Evolutionary conservation across 2,797 vertebrate species (phyloP), one percentile per base, ranked within the genome.

Genomic region (Catamblyrhynchus diadema): DNA sequence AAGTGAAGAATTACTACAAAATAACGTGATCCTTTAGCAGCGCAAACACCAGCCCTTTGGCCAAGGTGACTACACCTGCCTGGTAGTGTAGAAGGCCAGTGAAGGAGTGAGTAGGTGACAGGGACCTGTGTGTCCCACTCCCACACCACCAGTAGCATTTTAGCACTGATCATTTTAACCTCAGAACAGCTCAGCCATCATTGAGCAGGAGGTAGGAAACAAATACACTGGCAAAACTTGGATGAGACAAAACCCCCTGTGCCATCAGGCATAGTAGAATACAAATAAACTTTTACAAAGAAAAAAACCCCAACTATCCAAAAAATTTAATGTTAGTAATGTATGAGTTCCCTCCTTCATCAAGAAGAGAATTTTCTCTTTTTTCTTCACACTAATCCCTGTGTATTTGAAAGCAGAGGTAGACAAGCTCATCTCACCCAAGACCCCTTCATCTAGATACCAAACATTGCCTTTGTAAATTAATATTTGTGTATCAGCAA

Each of bases 401-500:
- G 9, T 51, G 16, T 57, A 30, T 70, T 45, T 91, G 53, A 94
- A 94, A 93, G 18, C 23, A 88, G 37, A 81, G 11, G 19, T n/a
- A 78, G 53, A 71, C 30, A 66, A 75, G n/a, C 11, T 79, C 25
- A 57, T 64, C n/a, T 56, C 35, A 80, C 32, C 32, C 47, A 50
- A 87, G 57, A 79, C 10, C n/a, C 39, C 61, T 64, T 83, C 57
- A 70, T 86, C n/a, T n/a, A 86, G 20, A 50, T 42, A 53, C 30
- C 35, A 74, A 70, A 64, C 8, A 18, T 9, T 53, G 64, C 16
- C 25, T 60, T 66, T 86, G 56, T 66, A 62, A 44, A 61, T 86
- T 86, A 54, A 12, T 77, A 73, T 48, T 79, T 90, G 33, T 67
- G n/a, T 72, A 83, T 65, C 77, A 56, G 24, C 48, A 90, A 81